Conservation (phyloP, 2,113 vertebrate species). For the Gymnocephalus cernua region DNA sequence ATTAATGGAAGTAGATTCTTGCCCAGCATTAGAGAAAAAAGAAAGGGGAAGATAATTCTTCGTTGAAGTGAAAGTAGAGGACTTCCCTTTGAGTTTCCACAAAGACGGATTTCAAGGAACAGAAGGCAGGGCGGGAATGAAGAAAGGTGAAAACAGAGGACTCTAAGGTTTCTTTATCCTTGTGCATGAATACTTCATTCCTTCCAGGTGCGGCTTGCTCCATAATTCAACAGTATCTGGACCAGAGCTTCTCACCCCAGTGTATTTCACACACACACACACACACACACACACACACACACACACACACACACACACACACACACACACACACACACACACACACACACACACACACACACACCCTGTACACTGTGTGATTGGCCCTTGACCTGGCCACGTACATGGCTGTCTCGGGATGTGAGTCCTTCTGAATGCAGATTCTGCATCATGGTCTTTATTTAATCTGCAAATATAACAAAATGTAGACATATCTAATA, state of each 20-base stretch:
- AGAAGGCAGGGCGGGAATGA: conserved; percentile 30
- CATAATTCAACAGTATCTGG: conserved; percentile 70
- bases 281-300: neutral
- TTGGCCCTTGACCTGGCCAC: conserved; percentile 60
- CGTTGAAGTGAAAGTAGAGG: conserved; percentile 60
- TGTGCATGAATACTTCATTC: conserved; percentile 50
- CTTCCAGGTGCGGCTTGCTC: conserved; percentile 51
- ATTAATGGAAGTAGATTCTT: conserved; percentile 45
- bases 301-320: conserved; percentile 4
- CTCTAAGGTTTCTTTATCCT: conserved; percentile 36
- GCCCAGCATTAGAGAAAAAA: conserved; percentile 20
- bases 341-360: conserved; percentile 6
- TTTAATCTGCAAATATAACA: conserved; percentile 51
- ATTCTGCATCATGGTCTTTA: conserved; percentile 43
- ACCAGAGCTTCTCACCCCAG: conserved; percentile 43
- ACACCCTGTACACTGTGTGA: conserved; percentile 23
- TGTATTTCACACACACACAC: conserved; percentile 19
- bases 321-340: neutral
- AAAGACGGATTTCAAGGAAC: conserved; percentile 44
- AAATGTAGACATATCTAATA: conserved; percentile 37
- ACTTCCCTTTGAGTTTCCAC: conserved; percentile 41
- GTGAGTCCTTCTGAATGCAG: conserved; percentile 59
- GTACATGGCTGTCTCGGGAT: conserved; percentile 49
- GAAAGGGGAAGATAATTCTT: conserved; percentile 42
- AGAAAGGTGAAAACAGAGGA: conserved; percentile 59